These are phyloP conservation scores for Anguilla megastoma DNA, from an alignment of 2,797 vertebrate genomes.

Conservation along the genomic window DNA sequence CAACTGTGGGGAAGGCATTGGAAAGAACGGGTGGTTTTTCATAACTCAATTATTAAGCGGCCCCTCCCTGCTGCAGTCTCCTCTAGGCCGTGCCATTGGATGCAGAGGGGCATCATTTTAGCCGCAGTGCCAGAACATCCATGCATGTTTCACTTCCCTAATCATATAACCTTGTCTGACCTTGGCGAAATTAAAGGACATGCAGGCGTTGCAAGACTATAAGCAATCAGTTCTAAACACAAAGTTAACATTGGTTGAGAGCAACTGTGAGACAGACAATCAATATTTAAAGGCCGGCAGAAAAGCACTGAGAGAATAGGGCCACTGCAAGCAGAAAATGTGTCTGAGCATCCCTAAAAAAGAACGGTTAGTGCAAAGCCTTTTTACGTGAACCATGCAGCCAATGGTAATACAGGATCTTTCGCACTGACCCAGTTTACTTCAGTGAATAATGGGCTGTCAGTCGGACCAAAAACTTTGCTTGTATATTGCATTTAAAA, in stretches of 20 bases:
- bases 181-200: neutral
- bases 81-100: neutral
- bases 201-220: neutral
- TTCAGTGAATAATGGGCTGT: neutral
- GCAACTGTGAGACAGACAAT: neutral
- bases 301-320: neutral
- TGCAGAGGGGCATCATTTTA: neutral
- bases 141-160: neutral
- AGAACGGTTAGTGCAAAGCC: neutral
- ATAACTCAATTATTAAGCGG: slow-evolving; percentile 42
- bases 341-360: neutral
- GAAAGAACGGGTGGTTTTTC: slow-evolving; percentile 25
- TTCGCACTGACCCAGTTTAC: neutral
- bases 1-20: slow-evolving; percentile 26
- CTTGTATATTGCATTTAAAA: too few relatives aligned
- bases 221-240: neutral
- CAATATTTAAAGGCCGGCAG: neutral
- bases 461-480: too few relatives aligned
- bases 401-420: neutral
- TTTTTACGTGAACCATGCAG: neutral
- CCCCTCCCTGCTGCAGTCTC: neutral
- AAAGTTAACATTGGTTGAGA: neutral
- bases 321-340: neutral
- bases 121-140: neutral
- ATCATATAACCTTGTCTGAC: neutral